A percentile compares a stretch with the other conserved stretches of the same genome.
phyloP scores from a whole-genome alignment of 1,140 invertebrate species.

The Heliconius nattereri region DNA sequence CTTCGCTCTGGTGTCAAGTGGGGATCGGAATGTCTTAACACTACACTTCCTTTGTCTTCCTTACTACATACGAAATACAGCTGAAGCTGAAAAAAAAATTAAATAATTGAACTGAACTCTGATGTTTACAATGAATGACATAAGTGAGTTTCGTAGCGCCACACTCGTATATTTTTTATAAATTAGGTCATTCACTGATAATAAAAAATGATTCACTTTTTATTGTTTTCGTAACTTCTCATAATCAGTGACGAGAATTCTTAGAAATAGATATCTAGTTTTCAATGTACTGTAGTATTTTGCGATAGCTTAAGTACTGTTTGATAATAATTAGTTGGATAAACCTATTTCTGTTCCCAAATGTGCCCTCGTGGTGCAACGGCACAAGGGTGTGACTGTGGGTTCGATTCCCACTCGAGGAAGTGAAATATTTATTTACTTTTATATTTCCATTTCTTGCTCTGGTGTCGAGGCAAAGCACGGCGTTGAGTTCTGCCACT shows the following conservation, averaged over 20 bases:
- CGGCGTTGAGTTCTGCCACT: too few species aligned
- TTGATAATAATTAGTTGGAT: not conserved
- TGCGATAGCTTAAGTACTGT: not conserved
- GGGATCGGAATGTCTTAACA: too few species aligned
- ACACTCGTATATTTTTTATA: not conserved
- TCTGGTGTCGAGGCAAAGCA: too few species aligned
- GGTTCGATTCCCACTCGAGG: too few species aligned
- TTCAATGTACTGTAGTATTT: not conserved
- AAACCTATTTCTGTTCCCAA: not conserved
- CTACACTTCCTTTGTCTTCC: too few species aligned
- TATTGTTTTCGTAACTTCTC: not conserved
- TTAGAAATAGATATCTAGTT: not conserved
- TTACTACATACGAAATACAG: too few species aligned
- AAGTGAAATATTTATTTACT: too few species aligned
- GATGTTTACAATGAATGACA: not conserved
- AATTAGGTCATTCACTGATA: constrained; percentile 29
- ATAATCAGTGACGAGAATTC: not conserved
- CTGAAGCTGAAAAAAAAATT: too few species aligned
- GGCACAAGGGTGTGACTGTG: too few species aligned
- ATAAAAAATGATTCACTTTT: constrained; percentile 8
- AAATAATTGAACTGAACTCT: too few species aligned
- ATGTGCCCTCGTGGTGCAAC: too few species aligned
- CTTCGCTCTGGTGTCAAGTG: not conserved
- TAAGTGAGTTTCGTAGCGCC: not conserved
- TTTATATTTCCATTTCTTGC: too few species aligned